A percentile compares a stretch with the other conserved stretches of the same genome.
These are phyloP conservation scores for Numenius phaeopus DNA, from an alignment of 2,797 vertebrate genomes.

Conservation along the genomic window DNA sequence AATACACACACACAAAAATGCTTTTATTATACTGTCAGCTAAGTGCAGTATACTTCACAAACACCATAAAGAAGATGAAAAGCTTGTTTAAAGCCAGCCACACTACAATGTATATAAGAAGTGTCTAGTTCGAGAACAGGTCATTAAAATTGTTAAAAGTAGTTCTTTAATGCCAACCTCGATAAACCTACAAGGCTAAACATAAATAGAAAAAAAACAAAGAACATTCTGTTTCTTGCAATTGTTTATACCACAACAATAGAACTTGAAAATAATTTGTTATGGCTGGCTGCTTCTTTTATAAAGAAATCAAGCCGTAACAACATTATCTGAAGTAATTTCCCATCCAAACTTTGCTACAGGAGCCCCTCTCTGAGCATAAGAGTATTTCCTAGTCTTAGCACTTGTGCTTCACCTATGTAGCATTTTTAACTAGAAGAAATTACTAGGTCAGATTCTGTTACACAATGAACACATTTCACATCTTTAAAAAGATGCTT, in stretches of 20 bases:
- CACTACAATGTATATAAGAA: neutral
- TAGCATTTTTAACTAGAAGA: neutral
- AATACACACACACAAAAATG: neutral
- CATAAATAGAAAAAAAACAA: conserved; percentile 36
- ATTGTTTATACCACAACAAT: conserved; percentile 55
- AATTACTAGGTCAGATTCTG: conserved; percentile 3
- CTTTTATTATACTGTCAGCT: neutral
- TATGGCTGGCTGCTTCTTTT: conserved; percentile 70
- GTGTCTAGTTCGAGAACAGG: neutral
- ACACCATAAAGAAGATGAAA: conserved; percentile 13
- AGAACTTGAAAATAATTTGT: conserved; percentile 63
- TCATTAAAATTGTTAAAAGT: conserved; percentile 10
- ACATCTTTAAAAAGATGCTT: no score
- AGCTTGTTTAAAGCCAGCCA: neutral
- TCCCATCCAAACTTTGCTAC: conserved; percentile 24
- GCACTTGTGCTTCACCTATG: neutral
- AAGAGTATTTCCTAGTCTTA: conserved; percentile 3
- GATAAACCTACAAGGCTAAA: conserved; percentile 15
- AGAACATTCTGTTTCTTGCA: conserved; percentile 44
- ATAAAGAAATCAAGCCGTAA: conserved; percentile 60
- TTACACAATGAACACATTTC: neutral
- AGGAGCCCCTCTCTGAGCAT: neutral
- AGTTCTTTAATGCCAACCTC: neutral
- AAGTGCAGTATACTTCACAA: neutral
- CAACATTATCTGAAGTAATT: conserved; percentile 53